Base-by-base conservation (phyloP, 2,113 vertebrate species). In the Brachyhypopomus occidentalis region DNA sequence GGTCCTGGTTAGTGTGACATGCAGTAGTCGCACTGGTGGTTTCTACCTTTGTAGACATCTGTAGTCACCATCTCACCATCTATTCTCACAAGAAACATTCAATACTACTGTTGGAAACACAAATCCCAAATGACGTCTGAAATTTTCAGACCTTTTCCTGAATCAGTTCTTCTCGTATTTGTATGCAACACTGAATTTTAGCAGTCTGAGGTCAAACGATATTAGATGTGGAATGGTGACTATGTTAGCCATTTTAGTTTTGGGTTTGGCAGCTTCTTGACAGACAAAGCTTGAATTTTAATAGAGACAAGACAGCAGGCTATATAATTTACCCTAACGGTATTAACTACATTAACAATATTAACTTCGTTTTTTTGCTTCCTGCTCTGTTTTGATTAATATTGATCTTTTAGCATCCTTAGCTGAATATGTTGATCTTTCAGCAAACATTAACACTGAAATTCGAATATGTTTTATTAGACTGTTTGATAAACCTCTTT, bases 1-100 rank as follows among this genome's bases (percentile, higher is more conserved):
- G 94, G 83, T 83, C 94, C 95, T 94, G 97, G 98, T 99, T 95
- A 99, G 97, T 99, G 90, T 92, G 95, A 88, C 90, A 93, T 92
- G 87, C 86, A 90, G 85, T 78, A 82, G 84, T 74, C 79, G 84
- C 74, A 52, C 83, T 55, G 78, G 73, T 81, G 82, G 34, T 64
- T 75, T 78, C 56, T 67, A 5, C 2, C 38, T 58, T 59, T 75
- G 52, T 70, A 66, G 19, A 76, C 22, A 11, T 20, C 12, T 25
- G 72, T n/a, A 38, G 64, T 82, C 73, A 80, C 78, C 78, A 73
- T 84, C 19, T 78, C 75, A n/a, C 3, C 23, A 67, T 64, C 62
- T 17, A 64, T 64, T 64, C 27, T 64, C n/a, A 4, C n/a, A 62
- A 8, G 9, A 63, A 63, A 63, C 60, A 25, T 62, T 5, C n/a